Percentiles rank a stretch among this genome's conserved stretches.
phyloP scores from a whole-genome alignment of 2,888 invertebrate species.

The Noctuana brunneofusca region DNA sequence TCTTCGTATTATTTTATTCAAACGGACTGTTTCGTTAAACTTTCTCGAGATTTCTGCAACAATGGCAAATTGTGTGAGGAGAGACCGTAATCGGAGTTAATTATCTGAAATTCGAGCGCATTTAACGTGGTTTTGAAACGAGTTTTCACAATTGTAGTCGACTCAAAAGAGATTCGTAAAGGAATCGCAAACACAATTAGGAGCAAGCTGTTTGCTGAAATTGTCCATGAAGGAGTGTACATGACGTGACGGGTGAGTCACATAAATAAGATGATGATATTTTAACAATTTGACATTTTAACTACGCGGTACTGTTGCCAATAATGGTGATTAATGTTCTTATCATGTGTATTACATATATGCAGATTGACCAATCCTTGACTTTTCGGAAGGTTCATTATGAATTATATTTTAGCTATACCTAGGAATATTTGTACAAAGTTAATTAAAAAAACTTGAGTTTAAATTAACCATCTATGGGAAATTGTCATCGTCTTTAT shows the following conservation, averaged over 20 bases:
- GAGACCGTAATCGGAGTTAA: constrained; percentile 77
- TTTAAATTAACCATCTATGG: too few species aligned
- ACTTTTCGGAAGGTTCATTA: too few species aligned
- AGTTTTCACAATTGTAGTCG: constrained; percentile 72
- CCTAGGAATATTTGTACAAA: too few species aligned
- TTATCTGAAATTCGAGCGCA: constrained; percentile 77
- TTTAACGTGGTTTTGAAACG: constrained; percentile 75
- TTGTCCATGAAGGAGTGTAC: constrained; percentile 68
- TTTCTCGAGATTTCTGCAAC: constrained; percentile 58
- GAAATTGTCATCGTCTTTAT: too few species aligned
- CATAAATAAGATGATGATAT: constrained; percentile 32
- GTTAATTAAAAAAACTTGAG: too few species aligned
- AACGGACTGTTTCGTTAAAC: constrained; percentile 44
- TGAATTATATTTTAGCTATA: too few species aligned
- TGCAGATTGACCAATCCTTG: too few species aligned
- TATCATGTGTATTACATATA: too few species aligned
- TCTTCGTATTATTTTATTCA: constrained; percentile 30
- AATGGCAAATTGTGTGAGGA: constrained; percentile 68
- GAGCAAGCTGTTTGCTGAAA: constrained; percentile 70
- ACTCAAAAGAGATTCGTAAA: constrained; percentile 75
- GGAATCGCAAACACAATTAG: constrained; percentile 78
- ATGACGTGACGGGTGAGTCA: constrained; percentile 47
- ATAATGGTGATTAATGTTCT: too few species aligned
- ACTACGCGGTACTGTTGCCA: not conserved
- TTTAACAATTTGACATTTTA: not conserved